A percentile compares a stretch with the other conserved stretches of the same genome.
Conservation (phyloP, 2,888 invertebrate genomes). For the Epinotia ramella region DNA sequence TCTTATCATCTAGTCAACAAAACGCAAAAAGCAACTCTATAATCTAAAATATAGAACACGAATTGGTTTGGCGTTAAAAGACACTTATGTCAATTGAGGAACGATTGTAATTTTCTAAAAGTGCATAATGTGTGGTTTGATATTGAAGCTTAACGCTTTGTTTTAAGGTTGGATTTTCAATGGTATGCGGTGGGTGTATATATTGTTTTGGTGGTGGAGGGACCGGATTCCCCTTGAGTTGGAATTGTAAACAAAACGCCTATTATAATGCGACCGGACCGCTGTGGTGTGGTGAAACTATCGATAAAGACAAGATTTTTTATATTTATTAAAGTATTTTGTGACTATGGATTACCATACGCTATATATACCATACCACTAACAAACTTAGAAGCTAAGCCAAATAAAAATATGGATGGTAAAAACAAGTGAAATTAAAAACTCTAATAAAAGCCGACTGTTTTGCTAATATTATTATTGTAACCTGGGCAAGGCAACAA, state of each 20-base stretch:
- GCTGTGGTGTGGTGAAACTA: conserved; percentile 61
- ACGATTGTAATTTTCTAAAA: conserved; percentile 45
- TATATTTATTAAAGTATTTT: not conserved
- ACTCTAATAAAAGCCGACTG: too few species aligned
- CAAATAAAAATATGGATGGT: too few species aligned
- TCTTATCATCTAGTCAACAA: not conserved
- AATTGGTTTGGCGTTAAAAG: conserved; percentile 48
- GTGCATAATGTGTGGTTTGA: conserved; percentile 48
- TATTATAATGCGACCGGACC: conserved; percentile 77
- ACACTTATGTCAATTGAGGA: conserved; percentile 49
- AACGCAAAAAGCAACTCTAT: conserved; percentile 50
- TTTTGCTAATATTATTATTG: too few species aligned
- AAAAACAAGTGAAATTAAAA: too few species aligned
- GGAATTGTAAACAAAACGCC: conserved; percentile 83
- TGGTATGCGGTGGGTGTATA: conserved; percentile 48
- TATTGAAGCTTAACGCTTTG: conserved; percentile 50
- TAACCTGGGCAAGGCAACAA: too few species aligned
- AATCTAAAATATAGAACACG: conserved; percentile 47
- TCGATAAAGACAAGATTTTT: conserved; percentile 50
- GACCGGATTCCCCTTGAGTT: conserved; percentile 73
- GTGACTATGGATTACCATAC: too few species aligned
- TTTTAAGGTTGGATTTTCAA: conserved; percentile 56
- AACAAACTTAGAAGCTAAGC: too few species aligned
- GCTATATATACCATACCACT: too few species aligned
- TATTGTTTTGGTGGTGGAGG: conserved; percentile 52